Conservation (phyloP, 2,113 vertebrate genomes). For the Paramisgurnus dabryanus region DNA sequence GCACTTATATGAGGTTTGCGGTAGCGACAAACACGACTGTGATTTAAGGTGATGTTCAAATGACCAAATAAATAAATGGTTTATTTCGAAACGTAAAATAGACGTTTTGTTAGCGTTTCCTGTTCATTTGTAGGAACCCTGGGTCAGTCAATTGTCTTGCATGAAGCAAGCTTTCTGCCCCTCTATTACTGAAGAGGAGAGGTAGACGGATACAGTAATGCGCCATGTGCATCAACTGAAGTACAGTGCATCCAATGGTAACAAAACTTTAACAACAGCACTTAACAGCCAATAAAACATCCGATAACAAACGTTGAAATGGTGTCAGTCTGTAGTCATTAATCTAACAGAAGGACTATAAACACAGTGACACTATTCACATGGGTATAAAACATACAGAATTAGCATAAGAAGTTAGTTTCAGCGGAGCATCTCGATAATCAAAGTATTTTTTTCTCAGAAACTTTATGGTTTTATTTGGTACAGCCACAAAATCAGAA, state of each 20-base stretch:
- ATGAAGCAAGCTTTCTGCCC: slow-evolving; percentile 16
- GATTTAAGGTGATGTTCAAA: slow-evolving; percentile 13
- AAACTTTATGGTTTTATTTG: slow-evolving; percentile 46
- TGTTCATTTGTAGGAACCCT: slow-evolving; percentile 27
- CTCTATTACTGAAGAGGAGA: slow-evolving; percentile 34
- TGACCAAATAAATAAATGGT: slow-evolving; percentile 13
- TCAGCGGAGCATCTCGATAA: slow-evolving; percentile 23
- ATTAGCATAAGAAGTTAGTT: slow-evolving; percentile 18
- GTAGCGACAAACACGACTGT: slow-evolving; percentile 5
- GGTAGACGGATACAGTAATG: slow-evolving; percentile 32
- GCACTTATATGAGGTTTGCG: background rate
- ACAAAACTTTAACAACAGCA: slow-evolving; percentile 22
- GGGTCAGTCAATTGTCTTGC: slow-evolving; percentile 35
- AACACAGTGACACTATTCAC: slow-evolving; percentile 28
- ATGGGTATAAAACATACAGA: slow-evolving; percentile 18
- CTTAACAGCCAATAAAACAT: slow-evolving; percentile 27
- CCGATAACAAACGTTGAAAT: slow-evolving; percentile 15
- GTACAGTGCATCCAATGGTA: slow-evolving; percentile 38
- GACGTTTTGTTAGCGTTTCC: background rate
- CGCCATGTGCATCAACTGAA: slow-evolving; percentile 10
- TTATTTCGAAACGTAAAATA: slow-evolving; percentile 10
- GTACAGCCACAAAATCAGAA: slow-evolving; percentile 35
- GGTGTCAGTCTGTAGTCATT: slow-evolving; percentile 22
- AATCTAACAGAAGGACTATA: slow-evolving; percentile 5
- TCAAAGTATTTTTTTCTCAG: slow-evolving; percentile 26